phyloP scores from a whole-genome alignment of 2,888 invertebrate genomes.

The Mesorhabditis belari region DNA sequence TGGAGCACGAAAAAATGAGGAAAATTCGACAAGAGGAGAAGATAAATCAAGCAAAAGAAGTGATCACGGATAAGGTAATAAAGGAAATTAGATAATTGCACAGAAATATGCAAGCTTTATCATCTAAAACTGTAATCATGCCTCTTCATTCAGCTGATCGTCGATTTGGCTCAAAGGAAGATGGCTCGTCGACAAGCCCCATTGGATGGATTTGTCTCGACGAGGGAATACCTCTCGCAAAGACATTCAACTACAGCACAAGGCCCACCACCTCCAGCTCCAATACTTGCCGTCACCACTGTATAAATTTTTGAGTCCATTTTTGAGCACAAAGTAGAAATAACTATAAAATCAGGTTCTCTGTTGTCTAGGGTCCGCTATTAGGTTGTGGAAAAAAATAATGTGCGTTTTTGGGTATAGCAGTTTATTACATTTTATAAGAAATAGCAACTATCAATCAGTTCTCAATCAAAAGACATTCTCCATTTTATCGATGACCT shows the following conservation, averaged over 20 bases:
- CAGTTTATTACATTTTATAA: too few relatives aligned
- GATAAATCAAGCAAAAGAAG: slow-evolving; percentile 48
- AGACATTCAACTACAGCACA: slow-evolving; percentile 57
- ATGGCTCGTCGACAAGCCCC: slow-evolving; percentile 55
- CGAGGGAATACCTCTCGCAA: slow-evolving; percentile 63
- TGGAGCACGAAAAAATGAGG: slow-evolving; percentile 67
- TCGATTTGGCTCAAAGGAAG: slow-evolving; percentile 59
- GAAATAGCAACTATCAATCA: too few relatives aligned
- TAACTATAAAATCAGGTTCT: too few relatives aligned
- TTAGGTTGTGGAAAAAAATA: too few relatives aligned
- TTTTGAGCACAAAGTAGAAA: too few relatives aligned
- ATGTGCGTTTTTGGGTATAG: too few relatives aligned
- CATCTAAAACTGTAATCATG: slow-evolving; percentile 10
- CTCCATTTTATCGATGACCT: too few relatives aligned
- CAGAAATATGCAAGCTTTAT: not conserved
- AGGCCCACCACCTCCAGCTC: slow-evolving; percentile 45
- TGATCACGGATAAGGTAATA: slow-evolving; percentile 24
- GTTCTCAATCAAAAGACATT: too few relatives aligned
- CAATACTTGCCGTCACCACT: slow-evolving; percentile 57
- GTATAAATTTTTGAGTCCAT: slow-evolving; percentile 55
- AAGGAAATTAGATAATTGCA: too few relatives aligned
- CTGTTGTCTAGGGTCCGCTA: too few relatives aligned
- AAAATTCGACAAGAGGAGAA: slow-evolving; percentile 56
- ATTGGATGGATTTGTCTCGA: slow-evolving; percentile 61
- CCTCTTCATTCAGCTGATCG: slow-evolving; percentile 52